phyloP scores from a whole-genome alignment of 2,113 vertebrate species.

The Sorex fumeus region DNA sequence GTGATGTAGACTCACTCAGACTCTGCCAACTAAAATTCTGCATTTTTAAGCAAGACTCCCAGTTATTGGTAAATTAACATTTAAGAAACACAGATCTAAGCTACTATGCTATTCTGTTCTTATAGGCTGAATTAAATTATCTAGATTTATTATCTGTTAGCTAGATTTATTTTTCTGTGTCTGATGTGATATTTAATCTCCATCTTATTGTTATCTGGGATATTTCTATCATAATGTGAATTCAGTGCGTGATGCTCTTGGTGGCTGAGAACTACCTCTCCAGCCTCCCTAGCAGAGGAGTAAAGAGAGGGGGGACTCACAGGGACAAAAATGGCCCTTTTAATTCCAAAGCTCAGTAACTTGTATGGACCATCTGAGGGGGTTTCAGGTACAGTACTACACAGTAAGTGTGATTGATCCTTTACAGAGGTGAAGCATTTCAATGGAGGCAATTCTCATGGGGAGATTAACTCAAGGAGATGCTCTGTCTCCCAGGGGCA shows the following conservation, averaged over 20 bases:
- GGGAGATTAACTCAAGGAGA: too few relatives aligned
- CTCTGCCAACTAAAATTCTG: neutral
- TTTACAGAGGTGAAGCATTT: too few relatives aligned
- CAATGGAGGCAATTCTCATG: too few relatives aligned
- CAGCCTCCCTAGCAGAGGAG: too few relatives aligned
- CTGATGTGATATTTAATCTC: neutral
- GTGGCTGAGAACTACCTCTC: too few relatives aligned
- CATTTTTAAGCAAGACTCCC: conserved; percentile 3
- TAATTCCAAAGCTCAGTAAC: too few relatives aligned
- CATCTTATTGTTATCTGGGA: neutral
- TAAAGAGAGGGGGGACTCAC: too few relatives aligned
- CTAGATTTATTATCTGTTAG: conserved; percentile 18
- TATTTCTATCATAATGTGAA: conserved; percentile 6
- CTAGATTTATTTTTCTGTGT: conserved; percentile 34
- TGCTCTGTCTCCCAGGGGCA: too few relatives aligned
- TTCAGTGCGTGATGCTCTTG: neutral
- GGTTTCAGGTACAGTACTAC: too few relatives aligned
- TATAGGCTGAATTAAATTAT: conserved; percentile 3
- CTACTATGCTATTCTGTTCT: neutral
- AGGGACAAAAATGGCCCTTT: too few relatives aligned
- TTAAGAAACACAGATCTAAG: conserved; percentile 38
- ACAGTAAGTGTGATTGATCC: too few relatives aligned
- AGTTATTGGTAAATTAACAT: neutral
- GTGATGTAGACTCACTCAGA: conserved; percentile 7
- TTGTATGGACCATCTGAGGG: too few relatives aligned